Base-by-base conservation (phyloP, 2,113 vertebrate species). In the Pyrgilauda ruficollis region DNA sequence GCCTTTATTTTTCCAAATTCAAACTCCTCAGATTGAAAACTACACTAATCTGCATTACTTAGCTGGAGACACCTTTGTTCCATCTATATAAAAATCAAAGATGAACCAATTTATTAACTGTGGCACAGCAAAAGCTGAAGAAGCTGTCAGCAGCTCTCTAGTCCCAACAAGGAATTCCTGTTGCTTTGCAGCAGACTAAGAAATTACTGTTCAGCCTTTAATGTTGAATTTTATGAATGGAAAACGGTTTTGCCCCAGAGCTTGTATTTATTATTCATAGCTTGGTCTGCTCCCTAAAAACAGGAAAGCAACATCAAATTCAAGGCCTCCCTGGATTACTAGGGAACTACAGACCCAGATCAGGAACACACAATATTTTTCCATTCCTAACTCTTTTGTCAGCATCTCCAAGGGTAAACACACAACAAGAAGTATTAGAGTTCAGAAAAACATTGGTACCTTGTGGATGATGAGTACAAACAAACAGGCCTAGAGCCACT, bases 161-260 rank as follows among this genome's bases (percentile, higher is more conserved):
- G 72, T 77, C 37, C 66, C 35, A 82, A 62, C 13, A 10, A 21
- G 6, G 50, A 66, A 63, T 50, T 93, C 50, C 44, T 77, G 35
- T 47, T 46, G 62, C 59, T 90, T 80, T 74, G 30, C 75, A 95
- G 37, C 20, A 93, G 39, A 44, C 21, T 85, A 43, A 83, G 68
- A 94, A 88, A 74, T 77, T 77, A 83, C 46, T 73, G 33, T 50
- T 78, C 33, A 44, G 33, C 39, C 68, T 90, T 86, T 63, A 88
- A 44, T 52, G 41, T 2, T 89, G 47, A 56, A 89, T 91, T 94
- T 91, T 93, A 81, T 92, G 70, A 95, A 96, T 79, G 81, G 52
- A 62, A 89, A 88, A 47, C 0, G 7, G 18, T 84, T 94, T 94
- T 88, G 55, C 59, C 92, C 56, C 64, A 91, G 83, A 96, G 75